These are phyloP conservation scores for Nebria salina DNA, from an alignment of 2,888 invertebrate species.

Conservation along the genomic window DNA sequence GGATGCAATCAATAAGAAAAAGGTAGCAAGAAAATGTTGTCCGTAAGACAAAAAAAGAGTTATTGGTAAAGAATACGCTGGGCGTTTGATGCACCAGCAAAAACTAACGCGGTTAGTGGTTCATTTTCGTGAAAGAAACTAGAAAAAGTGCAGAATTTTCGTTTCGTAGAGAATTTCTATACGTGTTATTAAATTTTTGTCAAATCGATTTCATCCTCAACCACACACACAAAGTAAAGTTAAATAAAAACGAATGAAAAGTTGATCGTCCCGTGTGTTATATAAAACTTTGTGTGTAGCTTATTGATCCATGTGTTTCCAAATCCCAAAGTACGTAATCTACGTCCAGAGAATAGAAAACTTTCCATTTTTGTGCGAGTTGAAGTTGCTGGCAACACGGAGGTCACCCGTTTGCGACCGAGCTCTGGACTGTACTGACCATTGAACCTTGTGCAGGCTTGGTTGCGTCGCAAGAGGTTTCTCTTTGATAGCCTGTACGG, in stretches of 20 bases:
- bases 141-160: neutral
- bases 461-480: neutral
- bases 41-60: no score
- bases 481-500: constrained; percentile 2
- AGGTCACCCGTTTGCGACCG: neutral
- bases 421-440: neutral
- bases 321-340: constrained; percentile 43
- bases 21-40: no score
- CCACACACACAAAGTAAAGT: constrained; percentile 16
- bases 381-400: neutral
- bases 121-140: neutral
- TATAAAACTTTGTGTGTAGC: constrained; percentile 16
- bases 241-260: constrained; percentile 9
- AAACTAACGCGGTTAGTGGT: neutral
- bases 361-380: constrained; percentile 37
- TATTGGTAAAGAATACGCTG: neutral
- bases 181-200: constrained; percentile 20
- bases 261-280: constrained; percentile 12
- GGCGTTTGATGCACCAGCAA: neutral
- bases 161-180: neutral
- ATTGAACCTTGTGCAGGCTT: neutral
- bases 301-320: constrained; percentile 35
- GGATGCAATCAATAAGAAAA: no score
- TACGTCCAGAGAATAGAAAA: constrained; percentile 38
- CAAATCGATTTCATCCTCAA: constrained; percentile 22